Evolutionary conservation across 1,140 invertebrate genomes (phyloP).

Genomic region (Sycophila sp.): DNA sequence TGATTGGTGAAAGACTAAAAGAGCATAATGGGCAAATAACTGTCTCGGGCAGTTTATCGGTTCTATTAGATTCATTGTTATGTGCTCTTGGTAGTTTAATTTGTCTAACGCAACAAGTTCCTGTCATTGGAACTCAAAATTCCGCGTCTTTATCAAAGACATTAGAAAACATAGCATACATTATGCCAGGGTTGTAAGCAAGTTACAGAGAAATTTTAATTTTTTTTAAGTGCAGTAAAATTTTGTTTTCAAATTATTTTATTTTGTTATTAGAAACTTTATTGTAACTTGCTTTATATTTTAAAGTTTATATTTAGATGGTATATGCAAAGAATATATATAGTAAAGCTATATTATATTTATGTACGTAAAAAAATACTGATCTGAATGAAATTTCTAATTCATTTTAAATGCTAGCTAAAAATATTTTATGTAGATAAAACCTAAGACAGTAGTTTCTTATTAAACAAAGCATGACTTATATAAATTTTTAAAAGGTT

Average conservation of each 20-base stretch:
- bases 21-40: constrained; percentile 96
- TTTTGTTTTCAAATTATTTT: constrained; percentile 20
- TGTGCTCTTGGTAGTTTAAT: constrained; percentile 91
- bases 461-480: too few relatives aligned
- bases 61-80: constrained; percentile 90
- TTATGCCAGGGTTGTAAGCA: constrained; percentile 91
- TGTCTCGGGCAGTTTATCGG: constrained; percentile 92
- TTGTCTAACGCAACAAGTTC: constrained; percentile 86
- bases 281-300: neutral
- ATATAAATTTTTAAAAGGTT: neutral
- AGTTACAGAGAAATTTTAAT: constrained; percentile 4
- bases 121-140: constrained; percentile 78
- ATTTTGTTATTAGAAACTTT: constrained; percentile 25
- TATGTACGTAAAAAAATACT: neutral
- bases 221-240: neutral
- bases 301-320: neutral
- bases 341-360: neutral
- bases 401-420: too few relatives aligned
- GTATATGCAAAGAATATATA: neutral
- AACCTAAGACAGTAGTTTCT: too few relatives aligned
- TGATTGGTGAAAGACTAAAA: constrained; percentile 91
- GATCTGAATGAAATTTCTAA: neutral
- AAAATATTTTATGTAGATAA: too few relatives aligned
- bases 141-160: constrained; percentile 78
- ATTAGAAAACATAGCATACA: constrained; percentile 94